Evolutionary conservation across 2,113 vertebrate genomes (phyloP), one percentile per base, ranked within the genome.

Genomic region (Burhinus bistriatus): DNA sequence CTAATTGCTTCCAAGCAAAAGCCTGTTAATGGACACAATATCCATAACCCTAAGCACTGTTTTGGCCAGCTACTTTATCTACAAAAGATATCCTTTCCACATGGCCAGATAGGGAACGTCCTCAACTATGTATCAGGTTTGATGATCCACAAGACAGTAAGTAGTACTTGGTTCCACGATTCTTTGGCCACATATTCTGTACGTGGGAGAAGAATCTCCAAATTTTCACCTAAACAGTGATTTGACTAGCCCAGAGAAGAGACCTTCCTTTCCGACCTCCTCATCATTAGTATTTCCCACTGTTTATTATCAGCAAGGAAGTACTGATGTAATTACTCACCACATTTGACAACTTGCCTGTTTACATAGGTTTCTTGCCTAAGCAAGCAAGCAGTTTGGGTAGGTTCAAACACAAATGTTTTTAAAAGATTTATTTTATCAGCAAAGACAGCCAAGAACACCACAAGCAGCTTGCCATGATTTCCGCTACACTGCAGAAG

Each of bases 321-420:
- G 22, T 21, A 75, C 25, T 59, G 23, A 66, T 23, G n/a, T 12
- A 70, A 80, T 84, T 75, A 68, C 59, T 83, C 0, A 0, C 47
- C 40, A 34, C 20, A 45, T 77, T 75, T 89, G 55, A 75, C 38
- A 84, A 20, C 55, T 30, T 82, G 77, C 47, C 54, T 40, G 7
- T 87, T 92, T 64, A 71, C 32, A 59, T 1, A 15, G 38, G 47
- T 5, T 1, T 59, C 87, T 44, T 64, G 83, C 89, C 89, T 52
- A 84, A 85, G 44, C 22, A 90, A 89, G 57, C 13, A 7, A 76
- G 57, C 18, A 61, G 44, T 62, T 52, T 79, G 27, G 3, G 54
- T 12, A 90, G 40, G 66, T 96, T 76, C 65, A 80, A 78, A 82
- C 42, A 65, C 52, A 95, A 86, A 45, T 52, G 54, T 69, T 85